These are phyloP conservation scores for Anomalospiza imberbis DNA, from an alignment of 2,797 vertebrate species.

Conservation along the genomic window DNA sequence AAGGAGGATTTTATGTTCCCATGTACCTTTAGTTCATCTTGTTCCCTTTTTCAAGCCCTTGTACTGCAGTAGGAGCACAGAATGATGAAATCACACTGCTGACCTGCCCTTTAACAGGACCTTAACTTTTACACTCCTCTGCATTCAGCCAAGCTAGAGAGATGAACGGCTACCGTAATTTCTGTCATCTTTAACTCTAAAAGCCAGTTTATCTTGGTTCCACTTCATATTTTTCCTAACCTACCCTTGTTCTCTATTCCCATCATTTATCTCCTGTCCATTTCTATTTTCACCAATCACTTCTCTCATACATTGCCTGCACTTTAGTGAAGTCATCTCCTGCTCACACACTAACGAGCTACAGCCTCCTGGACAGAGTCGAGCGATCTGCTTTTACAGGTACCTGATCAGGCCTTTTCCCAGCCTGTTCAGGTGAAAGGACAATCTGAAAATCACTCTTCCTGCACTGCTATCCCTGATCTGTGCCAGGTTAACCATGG, in stretches of 20 bases:
- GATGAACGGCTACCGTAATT: constrained; percentile 31
- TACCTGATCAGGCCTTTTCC: background rate
- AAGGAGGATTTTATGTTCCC: constrained; percentile 26
- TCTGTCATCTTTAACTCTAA: constrained; percentile 30
- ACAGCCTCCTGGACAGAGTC: background rate
- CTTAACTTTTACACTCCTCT: constrained; percentile 41
- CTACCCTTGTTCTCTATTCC: background rate
- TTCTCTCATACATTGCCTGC: background rate
- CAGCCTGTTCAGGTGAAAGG: background rate
- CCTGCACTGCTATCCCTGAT: background rate
- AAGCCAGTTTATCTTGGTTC: constrained; percentile 25
- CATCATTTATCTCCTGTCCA: background rate
- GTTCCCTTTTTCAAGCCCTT: constrained; percentile 35
- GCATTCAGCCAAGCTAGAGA: background rate
- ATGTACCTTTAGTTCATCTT: background rate
- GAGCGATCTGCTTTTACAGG: background rate
- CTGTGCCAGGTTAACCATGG: background rate
- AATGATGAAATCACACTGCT: constrained; percentile 24
- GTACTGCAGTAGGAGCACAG: background rate
- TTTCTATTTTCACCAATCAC: background rate
- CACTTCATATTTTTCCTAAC: constrained; percentile 13
- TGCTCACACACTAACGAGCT: background rate
- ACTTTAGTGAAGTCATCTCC: background rate
- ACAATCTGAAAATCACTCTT: background rate
- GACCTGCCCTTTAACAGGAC: constrained; percentile 46